These are phyloP conservation scores for Melanotaenia nigrans DNA, from an alignment of 2,797 vertebrate genomes.

Conservation along the genomic window DNA sequence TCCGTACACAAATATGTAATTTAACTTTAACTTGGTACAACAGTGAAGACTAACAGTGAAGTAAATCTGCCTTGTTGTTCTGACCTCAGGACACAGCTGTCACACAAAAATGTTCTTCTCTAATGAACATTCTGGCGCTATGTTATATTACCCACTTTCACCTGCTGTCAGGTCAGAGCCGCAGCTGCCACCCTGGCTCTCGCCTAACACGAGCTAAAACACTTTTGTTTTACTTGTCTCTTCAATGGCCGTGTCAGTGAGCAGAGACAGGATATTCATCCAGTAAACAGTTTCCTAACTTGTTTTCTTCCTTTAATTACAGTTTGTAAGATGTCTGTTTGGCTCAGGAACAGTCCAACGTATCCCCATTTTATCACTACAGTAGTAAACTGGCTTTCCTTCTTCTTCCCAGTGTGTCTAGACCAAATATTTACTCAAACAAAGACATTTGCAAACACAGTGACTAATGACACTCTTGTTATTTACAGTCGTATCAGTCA, in stretches of 20 bases:
- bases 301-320: slow-evolving; percentile 6
- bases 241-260: background rate
- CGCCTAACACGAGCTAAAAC: background rate
- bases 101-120: background rate
- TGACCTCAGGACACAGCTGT: slow-evolving; percentile 7
- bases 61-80: slow-evolving; percentile 15
- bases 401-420: slow-evolving; percentile 5
- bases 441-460: slow-evolving; percentile 23
- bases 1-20: background rate
- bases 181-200: slow-evolving; percentile 4
- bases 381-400: background rate
- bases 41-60: background rate
- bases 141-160: background rate
- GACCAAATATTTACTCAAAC: slow-evolving; percentile 56
- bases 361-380: background rate
- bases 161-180: slow-evolving; percentile 15
- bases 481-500: slow-evolving; percentile 12
- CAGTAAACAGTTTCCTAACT: background rate
- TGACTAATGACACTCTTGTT: slow-evolving; percentile 33
- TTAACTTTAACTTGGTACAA: background rate
- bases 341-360: background rate
- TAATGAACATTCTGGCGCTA: slow-evolving; percentile 8
- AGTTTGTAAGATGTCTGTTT: background rate
- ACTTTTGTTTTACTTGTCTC: background rate
- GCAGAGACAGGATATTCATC: background rate